Percentiles rank a stretch among this genome's conserved stretches.
Evolutionary conservation across 2,888 invertebrate genomes (phyloP).

Genomic region (Aporophyla nigra): DNA sequence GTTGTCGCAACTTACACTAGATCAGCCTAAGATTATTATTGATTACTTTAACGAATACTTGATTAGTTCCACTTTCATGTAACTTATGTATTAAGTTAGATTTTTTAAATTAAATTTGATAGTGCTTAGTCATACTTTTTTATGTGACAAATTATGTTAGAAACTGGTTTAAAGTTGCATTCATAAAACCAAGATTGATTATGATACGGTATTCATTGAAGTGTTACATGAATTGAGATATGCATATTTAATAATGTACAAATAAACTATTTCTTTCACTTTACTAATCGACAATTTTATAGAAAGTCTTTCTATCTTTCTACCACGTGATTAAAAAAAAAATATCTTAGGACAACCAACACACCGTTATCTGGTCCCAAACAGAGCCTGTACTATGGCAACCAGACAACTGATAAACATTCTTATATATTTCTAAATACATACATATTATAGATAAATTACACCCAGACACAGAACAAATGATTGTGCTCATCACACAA

Average conservation of each 20-base stretch:
- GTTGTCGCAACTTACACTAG: slow-evolving; percentile 35
- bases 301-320: too few species aligned
- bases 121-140: slow-evolving; percentile 13
- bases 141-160: neutral
- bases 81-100: neutral
- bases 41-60: slow-evolving; percentile 23
- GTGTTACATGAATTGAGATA: neutral
- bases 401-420: too few species aligned
- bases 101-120: neutral
- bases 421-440: too few species aligned
- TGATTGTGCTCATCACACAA: too few species aligned
- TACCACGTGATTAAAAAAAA: too few species aligned
- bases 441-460: too few species aligned
- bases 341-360: too few species aligned
- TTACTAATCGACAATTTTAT: too few species aligned
- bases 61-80: slow-evolving; percentile 5
- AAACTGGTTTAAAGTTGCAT: neutral
- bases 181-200: neutral
- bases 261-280: neutral
- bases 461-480: too few species aligned
- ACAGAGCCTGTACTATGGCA: too few species aligned
- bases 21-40: slow-evolving; percentile 30
- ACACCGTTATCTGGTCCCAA: too few species aligned
- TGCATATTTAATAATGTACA: neutral
- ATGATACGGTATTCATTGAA: neutral